Conservation (phyloP, 2,113 vertebrate species). For the Nanger granti region DNA sequence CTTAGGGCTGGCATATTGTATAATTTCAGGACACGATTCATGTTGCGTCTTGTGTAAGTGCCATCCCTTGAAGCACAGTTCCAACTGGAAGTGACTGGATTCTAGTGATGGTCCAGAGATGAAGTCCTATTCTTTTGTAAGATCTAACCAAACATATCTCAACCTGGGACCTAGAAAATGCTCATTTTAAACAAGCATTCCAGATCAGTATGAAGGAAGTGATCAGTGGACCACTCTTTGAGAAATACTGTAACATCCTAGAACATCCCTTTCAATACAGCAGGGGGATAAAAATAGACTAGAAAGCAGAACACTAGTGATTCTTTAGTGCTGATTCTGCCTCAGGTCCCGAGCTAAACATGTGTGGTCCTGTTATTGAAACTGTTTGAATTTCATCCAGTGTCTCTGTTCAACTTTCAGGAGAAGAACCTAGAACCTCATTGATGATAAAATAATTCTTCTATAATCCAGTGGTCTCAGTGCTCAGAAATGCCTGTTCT, state of each 20-base stretch:
- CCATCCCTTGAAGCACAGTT: background rate
- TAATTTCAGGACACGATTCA: background rate
- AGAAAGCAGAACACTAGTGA: background rate
- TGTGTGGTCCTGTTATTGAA: background rate
- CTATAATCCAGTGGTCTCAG: background rate
- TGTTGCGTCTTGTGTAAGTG: background rate
- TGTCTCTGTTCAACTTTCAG: background rate
- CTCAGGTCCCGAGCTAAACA: background rate
- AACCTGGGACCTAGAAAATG: background rate
- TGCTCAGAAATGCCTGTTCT: background rate
- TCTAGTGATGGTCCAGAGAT: background rate
- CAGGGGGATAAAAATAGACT: background rate
- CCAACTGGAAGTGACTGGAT: background rate
- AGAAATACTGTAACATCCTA: background rate
- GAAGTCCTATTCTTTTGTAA: background rate
- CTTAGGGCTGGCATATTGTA: background rate
- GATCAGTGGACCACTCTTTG: background rate
- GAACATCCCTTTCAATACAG: background rate
- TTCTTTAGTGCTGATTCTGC: background rate
- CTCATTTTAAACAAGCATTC: background rate
- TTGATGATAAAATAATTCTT: background rate
- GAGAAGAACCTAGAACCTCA: background rate
- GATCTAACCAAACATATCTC: background rate
- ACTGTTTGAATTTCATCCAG: background rate
- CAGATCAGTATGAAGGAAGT: background rate